These are phyloP conservation scores for Ceratitis capitata DNA, from an alignment of 1,140 invertebrate genomes.

Conservation along the genomic window DNA sequence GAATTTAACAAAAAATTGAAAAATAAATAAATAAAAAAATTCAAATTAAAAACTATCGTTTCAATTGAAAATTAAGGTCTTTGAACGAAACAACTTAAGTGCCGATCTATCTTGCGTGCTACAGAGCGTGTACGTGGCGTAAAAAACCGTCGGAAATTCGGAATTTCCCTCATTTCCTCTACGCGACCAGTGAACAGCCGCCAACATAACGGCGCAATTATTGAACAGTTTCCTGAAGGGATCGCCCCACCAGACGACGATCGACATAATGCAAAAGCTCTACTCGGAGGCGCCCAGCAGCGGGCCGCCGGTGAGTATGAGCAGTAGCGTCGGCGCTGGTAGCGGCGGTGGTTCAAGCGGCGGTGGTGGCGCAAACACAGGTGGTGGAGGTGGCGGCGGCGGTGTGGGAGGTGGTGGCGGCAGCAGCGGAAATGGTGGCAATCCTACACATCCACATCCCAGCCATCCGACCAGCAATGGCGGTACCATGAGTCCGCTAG, in stretches of 20 bases:
- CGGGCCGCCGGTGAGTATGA: slow-evolving; percentile 60
- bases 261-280: slow-evolving; percentile 67
- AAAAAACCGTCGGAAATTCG: background rate
- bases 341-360: slow-evolving; percentile 50
- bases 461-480: slow-evolving; percentile 40
- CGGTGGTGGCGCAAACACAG: slow-evolving; percentile 51
- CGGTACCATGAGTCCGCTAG: slow-evolving; percentile 72
- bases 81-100: background rate
- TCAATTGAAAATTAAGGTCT: background rate
- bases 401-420: slow-evolving; percentile 47
- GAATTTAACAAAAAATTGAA: background rate
- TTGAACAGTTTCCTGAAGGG: slow-evolving; percentile 64
- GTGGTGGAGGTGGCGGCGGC: slow-evolving; percentile 45
- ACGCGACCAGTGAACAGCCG: slow-evolving; percentile 50
- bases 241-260: slow-evolving; percentile 64
- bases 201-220: slow-evolving; percentile 65
- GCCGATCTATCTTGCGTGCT: background rate
- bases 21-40: background rate
- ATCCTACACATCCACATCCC: slow-evolving; percentile 54
- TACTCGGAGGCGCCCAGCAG: slow-evolving; percentile 67
- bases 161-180: background rate
- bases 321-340: slow-evolving; percentile 50
- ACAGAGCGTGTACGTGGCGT: background rate
- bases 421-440: slow-evolving; percentile 48
- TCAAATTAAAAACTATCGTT: background rate